Evolutionary conservation across 1,140 invertebrate genomes (phyloP), one percentile per base, ranked within the genome.

Genomic region (Brachionus paranguensis): DNA sequence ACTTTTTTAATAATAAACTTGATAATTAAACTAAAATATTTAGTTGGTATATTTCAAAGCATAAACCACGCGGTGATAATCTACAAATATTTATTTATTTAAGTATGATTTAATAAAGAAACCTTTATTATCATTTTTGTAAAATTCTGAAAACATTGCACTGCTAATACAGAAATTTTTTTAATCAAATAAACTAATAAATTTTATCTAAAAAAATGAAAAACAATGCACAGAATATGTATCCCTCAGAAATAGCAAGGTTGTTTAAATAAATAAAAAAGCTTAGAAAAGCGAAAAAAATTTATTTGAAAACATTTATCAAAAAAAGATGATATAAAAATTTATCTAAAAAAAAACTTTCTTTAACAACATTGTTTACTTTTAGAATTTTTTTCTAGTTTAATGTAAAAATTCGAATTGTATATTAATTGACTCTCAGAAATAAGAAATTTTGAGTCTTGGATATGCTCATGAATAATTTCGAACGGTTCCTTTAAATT

Each of bases 401-500:
- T 45, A 72, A 20, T 10, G 14, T 72, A 17, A 43, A 72, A 20
- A 72, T 43, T 43, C 7, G 33, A 12, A 72, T 72, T 72, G 8
- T 43, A 20, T 5, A 41, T n/a, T 12, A 72, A 24, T n/a, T 41
- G 29, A 72, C 68, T 72, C 1, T 43, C 68, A 72, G 29, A 43
- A 37, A 72, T 72, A 6, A 72, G 14, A 43, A 43, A 72, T 72
- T 72, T 72, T 1, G 33, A 41, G 7, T 72, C 68, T 1, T 72
- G n/a, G 1, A 72, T n/a, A 41, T 72, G 68, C 10, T 72, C 68
- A 41, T 27, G 27, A 24, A 76, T 27, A 27, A 76, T 50, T 76
- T 76, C 43, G 27, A 76, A 76, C 12, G 72, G 72, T 50, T 76
- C 72, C 50, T 76, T 76, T 27, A 76, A 76, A 50, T 76, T 76